Evolutionary conservation across 1,140 invertebrate genomes (phyloP).

Genomic region (Sweltsa coloradensis): DNA sequence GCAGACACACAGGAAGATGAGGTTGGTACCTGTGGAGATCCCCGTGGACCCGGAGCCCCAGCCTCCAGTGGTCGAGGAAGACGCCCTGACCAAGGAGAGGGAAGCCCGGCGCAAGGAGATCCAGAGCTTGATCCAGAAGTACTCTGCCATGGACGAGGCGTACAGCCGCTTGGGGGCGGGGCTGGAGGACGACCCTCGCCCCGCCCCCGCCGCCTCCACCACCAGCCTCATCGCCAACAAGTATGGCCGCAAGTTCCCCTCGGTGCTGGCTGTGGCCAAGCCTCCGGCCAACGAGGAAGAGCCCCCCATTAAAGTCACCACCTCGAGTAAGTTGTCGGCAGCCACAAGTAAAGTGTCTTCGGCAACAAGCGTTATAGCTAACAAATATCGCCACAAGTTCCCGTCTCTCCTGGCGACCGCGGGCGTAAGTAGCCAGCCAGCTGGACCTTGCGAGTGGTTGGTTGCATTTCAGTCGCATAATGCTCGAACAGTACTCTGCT

Average conservation of each 20-base stretch:
- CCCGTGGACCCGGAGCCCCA: too few species aligned
- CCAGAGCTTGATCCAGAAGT: constrained; percentile 63
- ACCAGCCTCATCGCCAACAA: constrained; percentile 34
- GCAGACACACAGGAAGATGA: constrained; percentile 5
- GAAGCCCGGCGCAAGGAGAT: constrained; percentile 69
- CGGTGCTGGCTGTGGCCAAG: constrained; percentile 13
- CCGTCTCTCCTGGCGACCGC: constrained; percentile 3
- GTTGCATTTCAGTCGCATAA: too few species aligned
- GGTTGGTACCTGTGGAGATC: constrained; percentile 6
- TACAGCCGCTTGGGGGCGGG: constrained; percentile 23
- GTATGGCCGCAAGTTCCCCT: constrained; percentile 27
- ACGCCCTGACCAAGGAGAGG: constrained; percentile 46
- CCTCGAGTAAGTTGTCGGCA: too few species aligned
- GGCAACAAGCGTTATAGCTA: neutral
- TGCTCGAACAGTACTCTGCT: too few species aligned
- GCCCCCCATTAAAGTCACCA: too few species aligned
- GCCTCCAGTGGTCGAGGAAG: constrained; percentile 24
- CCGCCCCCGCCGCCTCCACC: constrained; percentile 22
- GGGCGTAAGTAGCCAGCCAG: constrained; percentile 17
- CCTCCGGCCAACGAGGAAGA: too few species aligned
- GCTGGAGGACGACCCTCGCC: constrained; percentile 16
- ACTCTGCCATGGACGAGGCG: constrained; percentile 54
- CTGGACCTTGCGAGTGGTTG: too few species aligned
- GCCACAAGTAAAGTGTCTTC: too few species aligned
- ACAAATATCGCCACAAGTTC: constrained; percentile 10